Evolutionary conservation across 2,888 invertebrate species (phyloP).

Genomic region (Epicampocera succincta): DNA sequence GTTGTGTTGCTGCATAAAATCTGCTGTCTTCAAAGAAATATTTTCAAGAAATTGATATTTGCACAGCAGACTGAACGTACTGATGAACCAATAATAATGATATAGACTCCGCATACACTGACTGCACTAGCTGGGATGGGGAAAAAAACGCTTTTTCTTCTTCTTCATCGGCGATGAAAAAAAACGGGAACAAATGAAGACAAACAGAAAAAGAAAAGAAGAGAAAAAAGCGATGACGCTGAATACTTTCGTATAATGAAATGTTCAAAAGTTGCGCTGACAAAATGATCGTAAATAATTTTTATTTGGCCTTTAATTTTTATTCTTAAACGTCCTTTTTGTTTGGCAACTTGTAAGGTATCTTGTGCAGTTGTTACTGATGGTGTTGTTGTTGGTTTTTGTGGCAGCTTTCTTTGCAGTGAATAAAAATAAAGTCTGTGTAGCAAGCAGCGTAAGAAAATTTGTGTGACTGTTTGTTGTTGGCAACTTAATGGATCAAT

Average conservation of each 20-base stretch:
- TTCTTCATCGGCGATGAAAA: neutral
- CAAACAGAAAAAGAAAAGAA: neutral
- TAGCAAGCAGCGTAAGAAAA: constrained; percentile 30
- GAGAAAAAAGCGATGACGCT: constrained; percentile 47
- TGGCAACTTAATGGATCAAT: constrained; percentile 53
- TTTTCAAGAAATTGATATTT: constrained; percentile 59
- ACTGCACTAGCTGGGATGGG: constrained; percentile 12
- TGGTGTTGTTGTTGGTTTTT: constrained; percentile 26
- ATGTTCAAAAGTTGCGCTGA: constrained; percentile 73
- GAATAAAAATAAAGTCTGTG: constrained; percentile 19
- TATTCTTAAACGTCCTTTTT: constrained; percentile 47
- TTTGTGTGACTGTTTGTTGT: constrained; percentile 27
- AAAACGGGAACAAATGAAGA: constrained; percentile 38
- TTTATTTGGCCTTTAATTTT: constrained; percentile 73
- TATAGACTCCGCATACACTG: constrained; percentile 13
- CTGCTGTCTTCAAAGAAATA: constrained; percentile 29
- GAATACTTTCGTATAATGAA: constrained; percentile 43
- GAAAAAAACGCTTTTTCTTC: constrained; percentile 5
- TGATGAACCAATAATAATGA: constrained; percentile 46
- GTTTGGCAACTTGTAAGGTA: constrained; percentile 58
- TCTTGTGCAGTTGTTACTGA: constrained; percentile 37
- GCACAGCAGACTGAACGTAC: constrained; percentile 37
- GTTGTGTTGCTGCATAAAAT: constrained; percentile 6
- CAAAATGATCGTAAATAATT: constrained; percentile 81
- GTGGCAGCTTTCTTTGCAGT: constrained; percentile 51